phyloP scores from a whole-genome alignment of 2,888 invertebrate genomes.

The Drosophila hamatofila region DNA sequence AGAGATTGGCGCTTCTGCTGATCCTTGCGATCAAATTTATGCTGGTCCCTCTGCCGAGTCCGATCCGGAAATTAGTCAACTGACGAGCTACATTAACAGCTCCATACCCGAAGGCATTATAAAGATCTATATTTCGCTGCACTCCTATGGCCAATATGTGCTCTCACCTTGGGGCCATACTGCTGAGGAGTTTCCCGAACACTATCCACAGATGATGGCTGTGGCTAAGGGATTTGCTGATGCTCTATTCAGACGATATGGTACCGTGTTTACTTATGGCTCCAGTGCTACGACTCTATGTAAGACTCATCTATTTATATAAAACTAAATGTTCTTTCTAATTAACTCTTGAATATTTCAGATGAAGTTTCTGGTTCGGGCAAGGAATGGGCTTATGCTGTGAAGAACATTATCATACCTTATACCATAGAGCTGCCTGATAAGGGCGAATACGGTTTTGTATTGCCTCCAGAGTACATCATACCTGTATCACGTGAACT shows the following conservation, averaged over 20 bases:
- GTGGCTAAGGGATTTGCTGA: conserved; percentile 87
- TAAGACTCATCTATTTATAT: conserved; percentile 63
- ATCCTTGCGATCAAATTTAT: conserved; percentile 85
- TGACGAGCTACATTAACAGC: conserved; percentile 85
- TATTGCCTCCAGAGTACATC: conserved; percentile 89
- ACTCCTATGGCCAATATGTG: conserved; percentile 88
- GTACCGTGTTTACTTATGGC: conserved; percentile 86
- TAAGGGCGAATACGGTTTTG: conserved; percentile 88
- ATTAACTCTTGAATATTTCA: conserved; percentile 43
- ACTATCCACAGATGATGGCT: conserved; percentile 86
- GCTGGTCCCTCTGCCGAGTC: conserved; percentile 87
- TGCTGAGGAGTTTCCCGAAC: conserved; percentile 84
- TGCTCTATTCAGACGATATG: conserved; percentile 86
- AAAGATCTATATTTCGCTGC: conserved; percentile 87
- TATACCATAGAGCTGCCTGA: conserved; percentile 89
- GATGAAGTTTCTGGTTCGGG: conserved; percentile 85
- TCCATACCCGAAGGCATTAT: conserved; percentile 84
- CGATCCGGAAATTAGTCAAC: conserved; percentile 86
- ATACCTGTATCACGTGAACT: conserved; percentile 87
- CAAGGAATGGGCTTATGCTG: conserved; percentile 87
- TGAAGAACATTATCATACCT: conserved; percentile 86
- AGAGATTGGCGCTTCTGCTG: conserved; percentile 86
- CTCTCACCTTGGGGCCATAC: conserved; percentile 88
- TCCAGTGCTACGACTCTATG: conserved; percentile 88
- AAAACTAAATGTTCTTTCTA: rapidly evolving